Conservation (phyloP, 2,797 vertebrate genomes). For the Cirrhinus mrigala region DNA sequence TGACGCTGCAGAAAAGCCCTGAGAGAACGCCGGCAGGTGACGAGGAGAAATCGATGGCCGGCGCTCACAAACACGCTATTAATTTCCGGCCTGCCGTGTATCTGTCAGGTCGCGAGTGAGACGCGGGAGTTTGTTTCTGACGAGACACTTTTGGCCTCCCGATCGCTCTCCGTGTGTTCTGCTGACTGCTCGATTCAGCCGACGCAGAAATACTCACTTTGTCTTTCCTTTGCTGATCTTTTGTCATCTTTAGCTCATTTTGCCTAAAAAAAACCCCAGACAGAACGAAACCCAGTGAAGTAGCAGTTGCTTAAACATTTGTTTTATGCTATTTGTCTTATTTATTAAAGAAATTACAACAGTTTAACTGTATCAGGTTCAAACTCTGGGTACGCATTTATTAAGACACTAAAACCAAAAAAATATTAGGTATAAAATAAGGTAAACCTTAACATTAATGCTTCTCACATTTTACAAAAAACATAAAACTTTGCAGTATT, state of each 20-base stretch:
- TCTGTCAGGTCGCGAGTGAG: constrained; percentile 66
- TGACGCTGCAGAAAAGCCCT: constrained; percentile 49
- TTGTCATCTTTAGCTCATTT: background rate
- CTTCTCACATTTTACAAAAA: too few relatives aligned
- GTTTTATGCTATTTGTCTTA: background rate
- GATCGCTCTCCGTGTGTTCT: constrained; percentile 62
- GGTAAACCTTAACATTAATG: too few relatives aligned
- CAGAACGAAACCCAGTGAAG: background rate
- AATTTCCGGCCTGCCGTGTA: constrained; percentile 63
- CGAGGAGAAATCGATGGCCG: constrained; percentile 64
- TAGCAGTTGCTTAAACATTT: background rate
- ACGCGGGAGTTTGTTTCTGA: constrained; percentile 66
- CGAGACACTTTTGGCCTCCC: constrained; percentile 52
- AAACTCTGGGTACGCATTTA: background rate
- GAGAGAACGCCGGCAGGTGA: constrained; percentile 64
- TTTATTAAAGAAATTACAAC: background rate
- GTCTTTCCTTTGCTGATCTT: background rate
- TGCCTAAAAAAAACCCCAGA: background rate
- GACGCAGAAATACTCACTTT: constrained; percentile 23
- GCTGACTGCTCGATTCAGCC: constrained; percentile 70
- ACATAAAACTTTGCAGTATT: too few relatives aligned
- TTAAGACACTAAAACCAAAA: background rate
- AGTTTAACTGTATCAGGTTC: background rate
- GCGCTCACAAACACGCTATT: constrained; percentile 57
- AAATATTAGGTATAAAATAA: too few relatives aligned